phyloP scores from a whole-genome alignment of 1,140 invertebrate species.

The Diabrotica undecimpunctata region DNA sequence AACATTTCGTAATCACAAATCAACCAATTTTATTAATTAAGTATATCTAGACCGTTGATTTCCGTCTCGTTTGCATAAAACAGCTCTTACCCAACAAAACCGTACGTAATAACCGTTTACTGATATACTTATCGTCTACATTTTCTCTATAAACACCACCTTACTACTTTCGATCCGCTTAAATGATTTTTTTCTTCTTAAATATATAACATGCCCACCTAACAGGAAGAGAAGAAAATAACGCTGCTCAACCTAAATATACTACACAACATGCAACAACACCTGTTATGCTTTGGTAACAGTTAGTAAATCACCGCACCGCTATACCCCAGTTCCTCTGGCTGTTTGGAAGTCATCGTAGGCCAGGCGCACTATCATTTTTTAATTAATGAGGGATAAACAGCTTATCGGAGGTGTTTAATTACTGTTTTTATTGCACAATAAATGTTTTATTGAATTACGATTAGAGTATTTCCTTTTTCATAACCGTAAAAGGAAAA shows the following conservation, averaged over 20 bases:
- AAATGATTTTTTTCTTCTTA: constrained; percentile 1
- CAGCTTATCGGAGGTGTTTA: too few species aligned
- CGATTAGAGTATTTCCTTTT: too few species aligned
- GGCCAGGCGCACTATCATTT: background rate
- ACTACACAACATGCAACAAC: background rate
- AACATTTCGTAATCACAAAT: too few species aligned
- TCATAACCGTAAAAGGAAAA: too few species aligned
- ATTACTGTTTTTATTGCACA: too few species aligned
- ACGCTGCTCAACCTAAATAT: background rate
- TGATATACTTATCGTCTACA: background rate
- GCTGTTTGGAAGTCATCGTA: background rate
- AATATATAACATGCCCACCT: background rate
- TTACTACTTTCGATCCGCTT: background rate
- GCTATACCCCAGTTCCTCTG: background rate
- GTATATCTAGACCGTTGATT: too few species aligned
- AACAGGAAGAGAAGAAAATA: constrained; percentile 2
- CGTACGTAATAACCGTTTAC: background rate
- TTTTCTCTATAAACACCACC: background rate
- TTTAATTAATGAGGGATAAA: too few species aligned
- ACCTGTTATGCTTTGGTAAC: background rate
- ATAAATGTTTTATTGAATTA: too few species aligned
- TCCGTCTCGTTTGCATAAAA: too few species aligned
- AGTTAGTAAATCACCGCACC: constrained; percentile 1
- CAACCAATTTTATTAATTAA: too few species aligned
- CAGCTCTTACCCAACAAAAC: too few species aligned